A percentile compares a stretch with the other conserved stretches of the same genome.
These are phyloP conservation scores for Steinernema carpocapsae DNA, from an alignment of 2,888 invertebrate genomes.

Conservation along the genomic window DNA sequence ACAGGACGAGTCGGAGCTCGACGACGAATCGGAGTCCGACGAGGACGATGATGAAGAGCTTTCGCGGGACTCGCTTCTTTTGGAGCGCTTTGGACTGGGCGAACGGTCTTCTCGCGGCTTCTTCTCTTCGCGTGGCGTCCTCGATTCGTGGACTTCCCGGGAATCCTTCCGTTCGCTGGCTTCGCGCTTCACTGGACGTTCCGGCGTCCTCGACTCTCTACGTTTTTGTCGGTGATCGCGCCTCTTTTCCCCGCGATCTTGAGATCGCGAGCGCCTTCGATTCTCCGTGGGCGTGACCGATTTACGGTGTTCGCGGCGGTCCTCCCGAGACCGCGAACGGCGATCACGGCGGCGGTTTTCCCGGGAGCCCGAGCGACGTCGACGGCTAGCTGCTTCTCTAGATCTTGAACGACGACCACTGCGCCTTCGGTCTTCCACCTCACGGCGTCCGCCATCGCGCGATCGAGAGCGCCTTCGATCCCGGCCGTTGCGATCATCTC, in stretches of 20 bases:
- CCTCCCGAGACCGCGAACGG: background rate
- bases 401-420: background rate
- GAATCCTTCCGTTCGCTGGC: background rate
- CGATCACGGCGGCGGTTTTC: slow-evolving; percentile 12
- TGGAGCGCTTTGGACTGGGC: background rate
- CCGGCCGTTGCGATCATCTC: background rate
- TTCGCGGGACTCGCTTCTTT: background rate
- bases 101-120: background rate
- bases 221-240: background rate
- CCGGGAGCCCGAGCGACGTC: background rate
- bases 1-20: background rate
- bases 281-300: background rate
- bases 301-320: slow-evolving; percentile 14
- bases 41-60: background rate
- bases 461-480: background rate
- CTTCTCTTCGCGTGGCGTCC: slow-evolving; percentile 3
- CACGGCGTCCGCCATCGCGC: background rate
- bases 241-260: slow-evolving; percentile 5
- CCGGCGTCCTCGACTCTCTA: background rate
- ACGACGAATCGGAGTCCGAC: background rate
- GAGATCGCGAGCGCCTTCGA: slow-evolving; percentile 4
- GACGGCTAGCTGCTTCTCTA: background rate
- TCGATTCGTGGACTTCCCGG: background rate
- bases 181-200: background rate
- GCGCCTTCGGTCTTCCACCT: background rate